Evolutionary conservation across 2,888 invertebrate genomes (phyloP).

Genomic region (Alsophila aescularia): DNA sequence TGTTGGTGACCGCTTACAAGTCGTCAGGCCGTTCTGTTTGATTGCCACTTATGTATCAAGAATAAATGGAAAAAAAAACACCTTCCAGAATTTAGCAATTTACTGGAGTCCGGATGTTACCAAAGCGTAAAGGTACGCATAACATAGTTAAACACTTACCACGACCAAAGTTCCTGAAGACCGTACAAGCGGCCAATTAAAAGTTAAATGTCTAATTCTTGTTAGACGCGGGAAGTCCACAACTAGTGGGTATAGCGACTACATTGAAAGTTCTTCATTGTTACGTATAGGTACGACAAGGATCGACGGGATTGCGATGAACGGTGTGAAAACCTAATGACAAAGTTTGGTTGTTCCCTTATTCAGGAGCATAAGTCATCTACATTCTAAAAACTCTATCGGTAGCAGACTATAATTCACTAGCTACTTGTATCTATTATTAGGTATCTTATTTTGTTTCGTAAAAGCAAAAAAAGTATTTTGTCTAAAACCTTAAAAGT

Average conservation of each 20-base stretch:
- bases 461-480: no score
- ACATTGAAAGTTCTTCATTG: conserved; percentile 69
- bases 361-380: conserved; percentile 6
- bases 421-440: no score
- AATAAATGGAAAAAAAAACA: background rate
- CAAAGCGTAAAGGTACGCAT: conserved; percentile 54
- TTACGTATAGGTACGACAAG: conserved; percentile 56
- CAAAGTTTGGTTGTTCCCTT: conserved; percentile 32
- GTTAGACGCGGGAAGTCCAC: conserved; percentile 77
- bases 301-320: conserved; percentile 40
- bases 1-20: no score
- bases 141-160: conserved; percentile 81
- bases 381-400: no score
- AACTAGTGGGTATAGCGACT: conserved; percentile 59
- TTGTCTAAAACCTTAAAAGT: no score
- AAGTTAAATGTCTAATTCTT: conserved; percentile 84
- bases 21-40: no score
- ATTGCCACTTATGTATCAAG: no score
- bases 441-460: no score
- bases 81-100: conserved; percentile 8
- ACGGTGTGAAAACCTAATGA: conserved; percentile 38
- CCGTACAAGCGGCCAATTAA: conserved; percentile 83
- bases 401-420: no score
- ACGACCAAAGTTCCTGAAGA: conserved; percentile 74
- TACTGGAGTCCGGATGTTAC: conserved; percentile 32